Base-by-base conservation (phyloP, 1,140 invertebrate species). In the Hormaphis cornu region DNA sequence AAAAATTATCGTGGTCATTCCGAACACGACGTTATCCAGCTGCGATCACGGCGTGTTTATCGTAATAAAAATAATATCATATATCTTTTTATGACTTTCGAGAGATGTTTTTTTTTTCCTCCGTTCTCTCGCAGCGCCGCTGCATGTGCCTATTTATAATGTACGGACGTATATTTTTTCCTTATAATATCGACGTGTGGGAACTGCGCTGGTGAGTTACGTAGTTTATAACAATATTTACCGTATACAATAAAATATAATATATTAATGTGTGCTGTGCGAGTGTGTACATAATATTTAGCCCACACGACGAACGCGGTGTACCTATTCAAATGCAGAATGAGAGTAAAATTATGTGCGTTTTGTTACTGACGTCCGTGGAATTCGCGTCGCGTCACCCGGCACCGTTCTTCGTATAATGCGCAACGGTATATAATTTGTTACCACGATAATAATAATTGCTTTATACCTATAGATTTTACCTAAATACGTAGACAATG, bases 61-160 rank as follows among this genome's bases (percentile, higher is more conserved):
- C 35, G 61, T 66, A 66, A 66, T 66, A 66, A 66, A 66, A 66
- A 66, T 66, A 66, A 66, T 66, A 66, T 66, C 42, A 66, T 66
- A 66, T 66, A 66, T 66, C 42, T 66, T 66, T 66, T 66, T 48
- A 66, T 66, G 61, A 66, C 61, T 66, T 66, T 48, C 61, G 18
- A 48, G 61, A 66, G 42, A 46, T 46, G n/a, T 58, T 33, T 35
- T 63, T 63, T 63, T 28, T 59, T 44, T 26, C 40, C 40, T 61
- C 24, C 40, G 28, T 44, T 48, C n/a, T 42, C 28, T 18, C 40
- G 40, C 26, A 18, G 28, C 40, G 2, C 26, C 26, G 16, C 59
- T 46, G 26, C 42, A 9, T 3, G 10, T 46, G 26, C 4, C 20
- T 20, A n/a, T n/a, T n/a, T n/a, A n/a, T n/a, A n/a, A n/a, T n/a